phyloP scores from a whole-genome alignment of 2,797 vertebrate species.

The Myotis vivesi region DNA sequence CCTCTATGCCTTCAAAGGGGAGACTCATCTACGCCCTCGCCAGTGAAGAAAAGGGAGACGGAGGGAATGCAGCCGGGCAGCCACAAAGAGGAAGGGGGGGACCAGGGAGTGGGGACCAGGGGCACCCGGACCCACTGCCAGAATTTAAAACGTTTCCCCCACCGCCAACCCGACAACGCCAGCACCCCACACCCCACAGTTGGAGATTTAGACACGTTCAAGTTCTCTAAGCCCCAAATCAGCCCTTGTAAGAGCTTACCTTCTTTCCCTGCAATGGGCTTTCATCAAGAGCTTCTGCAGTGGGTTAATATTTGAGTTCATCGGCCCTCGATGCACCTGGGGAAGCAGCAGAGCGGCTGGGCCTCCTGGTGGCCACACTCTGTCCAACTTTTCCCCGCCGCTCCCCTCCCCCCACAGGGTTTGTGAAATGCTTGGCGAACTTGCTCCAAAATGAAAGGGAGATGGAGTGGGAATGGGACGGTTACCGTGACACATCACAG shows the following conservation, averaged over 20 bases:
- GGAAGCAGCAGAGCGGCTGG: constrained; percentile 51
- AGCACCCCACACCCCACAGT: constrained; percentile 61
- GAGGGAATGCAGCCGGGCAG: not conserved
- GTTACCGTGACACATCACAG: not conserved
- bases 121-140: not conserved
- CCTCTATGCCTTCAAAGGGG: constrained; percentile 64
- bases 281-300: constrained; percentile 84
- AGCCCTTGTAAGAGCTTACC: constrained; percentile 82
- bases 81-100: not conserved
- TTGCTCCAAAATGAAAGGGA: not conserved
- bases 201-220: constrained; percentile 76
- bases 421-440: constrained; percentile 22
- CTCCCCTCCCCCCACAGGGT: not conserved
- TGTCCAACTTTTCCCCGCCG: not conserved
- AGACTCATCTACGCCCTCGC: not conserved
- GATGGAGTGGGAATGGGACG: not conserved
- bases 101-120: not conserved
- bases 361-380: not conserved
- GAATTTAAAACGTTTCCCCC: constrained; percentile 41
- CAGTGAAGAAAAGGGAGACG: not conserved
- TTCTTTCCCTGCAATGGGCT: constrained; percentile 81
- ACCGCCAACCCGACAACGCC: constrained; percentile 21
- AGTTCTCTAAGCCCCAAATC: constrained; percentile 81
- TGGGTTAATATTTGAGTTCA: constrained; percentile 81
- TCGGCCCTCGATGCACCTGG: constrained; percentile 77